Conservation (phyloP, 2,113 vertebrate genomes). For the Perca schrenkii region DNA sequence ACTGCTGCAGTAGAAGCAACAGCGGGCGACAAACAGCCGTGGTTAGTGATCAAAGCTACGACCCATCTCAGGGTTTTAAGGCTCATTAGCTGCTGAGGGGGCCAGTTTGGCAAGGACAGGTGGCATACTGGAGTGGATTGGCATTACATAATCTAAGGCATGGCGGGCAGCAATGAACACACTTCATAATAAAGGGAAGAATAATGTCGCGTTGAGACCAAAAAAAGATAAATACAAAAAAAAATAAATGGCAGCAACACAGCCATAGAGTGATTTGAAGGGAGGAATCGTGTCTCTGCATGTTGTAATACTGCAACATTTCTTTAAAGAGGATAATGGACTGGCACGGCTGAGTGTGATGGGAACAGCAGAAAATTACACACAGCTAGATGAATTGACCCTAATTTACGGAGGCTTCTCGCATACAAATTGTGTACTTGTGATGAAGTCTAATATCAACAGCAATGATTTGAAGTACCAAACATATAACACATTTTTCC, state of each 20-base stretch:
- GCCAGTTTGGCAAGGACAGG: slow-evolving; percentile 69
- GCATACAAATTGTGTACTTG: slow-evolving; percentile 5
- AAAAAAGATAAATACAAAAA: background rate
- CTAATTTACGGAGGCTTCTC: background rate
- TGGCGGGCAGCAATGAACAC: slow-evolving; percentile 52
- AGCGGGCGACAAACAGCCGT: slow-evolving; percentile 71
- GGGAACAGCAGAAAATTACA: slow-evolving; percentile 20
- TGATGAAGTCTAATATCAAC: slow-evolving; percentile 3
- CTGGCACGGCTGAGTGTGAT: slow-evolving; percentile 8
- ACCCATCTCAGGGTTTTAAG: slow-evolving; percentile 74
- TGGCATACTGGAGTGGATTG: slow-evolving; percentile 68
- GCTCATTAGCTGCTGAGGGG: slow-evolving; percentile 78
- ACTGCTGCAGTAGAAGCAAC: slow-evolving; percentile 68
- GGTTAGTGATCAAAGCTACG: slow-evolving; percentile 80
- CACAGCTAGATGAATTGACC: background rate
- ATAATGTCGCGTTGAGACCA: slow-evolving; percentile 23
- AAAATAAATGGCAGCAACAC: background rate
- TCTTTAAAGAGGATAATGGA: slow-evolving; percentile 23
- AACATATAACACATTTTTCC: background rate
- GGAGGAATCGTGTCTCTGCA: slow-evolving; percentile 1
- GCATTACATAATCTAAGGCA: slow-evolving; percentile 61
- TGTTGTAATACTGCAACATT: slow-evolving; percentile 2
- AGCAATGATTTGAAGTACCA: background rate
- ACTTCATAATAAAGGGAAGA: slow-evolving; percentile 56
- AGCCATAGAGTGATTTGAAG: slow-evolving; percentile 11